Evolutionary conservation across 1,140 invertebrate genomes (phyloP), one percentile per base, ranked within the genome.

Genomic region (Condylostylus longicornis): DNA sequence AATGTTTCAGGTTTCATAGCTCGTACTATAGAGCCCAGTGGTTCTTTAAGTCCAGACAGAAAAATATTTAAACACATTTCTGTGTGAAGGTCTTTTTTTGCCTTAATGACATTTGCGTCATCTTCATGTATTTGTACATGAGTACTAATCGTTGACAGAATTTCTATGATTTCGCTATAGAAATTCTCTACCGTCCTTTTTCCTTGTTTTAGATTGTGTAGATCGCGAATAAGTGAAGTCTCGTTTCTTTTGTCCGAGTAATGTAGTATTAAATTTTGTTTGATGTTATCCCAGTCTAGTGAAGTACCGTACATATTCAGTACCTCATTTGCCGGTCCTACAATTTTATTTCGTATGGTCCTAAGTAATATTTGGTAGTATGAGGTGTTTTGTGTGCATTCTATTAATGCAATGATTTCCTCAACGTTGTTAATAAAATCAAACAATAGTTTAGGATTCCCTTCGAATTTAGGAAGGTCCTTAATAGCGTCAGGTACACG

Each of bases 31-130:
- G 37, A 30, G 9, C 37, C 37, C 13, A 38, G 20, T 22, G 37
- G 37, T 32, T 38, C 37, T 38, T 32, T 38, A n/a, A 38, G 23
- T 5, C 37, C 37, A 12, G 37, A 30, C 12, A 38, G 20, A 32
- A 38, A 38, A n/a, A 21, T 22, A 22, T 22, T 31, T 14, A 38
- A 19, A 15, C 37, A 38, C 21, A 23, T 32, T 21, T 38, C 37
- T 18, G 12, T 20, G 23, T 38, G 33, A 38, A 32, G 31, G 15
- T n/a, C 13, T 21, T 27, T 28, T 32, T 38, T 38, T 7, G 37
- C 29, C n/a, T 3, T 19, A 3, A 20, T 19, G 3, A 15, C 31
- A 19, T 38, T 21, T 6, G 12, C n/a, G 18, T 38, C 22, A 20
- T 8, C 23, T 23, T 38, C 37, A 29, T 38, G 37, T 21, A 33